Percentiles rank a stretch among this genome's conserved stretches.
Evolutionary conservation across 2,113 vertebrate genomes (phyloP).

Genomic region (Phyllostomus discolor): DNA sequence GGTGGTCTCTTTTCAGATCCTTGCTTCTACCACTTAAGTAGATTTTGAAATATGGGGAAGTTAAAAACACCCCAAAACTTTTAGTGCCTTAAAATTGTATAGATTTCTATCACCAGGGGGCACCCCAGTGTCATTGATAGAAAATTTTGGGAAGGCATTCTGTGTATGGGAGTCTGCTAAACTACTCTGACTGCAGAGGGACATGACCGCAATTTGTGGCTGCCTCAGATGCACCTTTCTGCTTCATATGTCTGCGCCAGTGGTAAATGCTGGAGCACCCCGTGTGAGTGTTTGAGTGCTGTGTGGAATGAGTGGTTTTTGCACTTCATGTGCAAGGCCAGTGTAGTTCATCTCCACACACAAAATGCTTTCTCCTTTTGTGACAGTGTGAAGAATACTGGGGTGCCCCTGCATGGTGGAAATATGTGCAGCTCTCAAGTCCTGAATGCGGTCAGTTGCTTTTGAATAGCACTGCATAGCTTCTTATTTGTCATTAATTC

Average conservation of each 20-base stretch:
- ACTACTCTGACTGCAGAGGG: neutral
- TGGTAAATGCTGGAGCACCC: neutral
- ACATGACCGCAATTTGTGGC: neutral
- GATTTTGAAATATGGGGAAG: neutral
- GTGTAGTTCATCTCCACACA: accelerated
- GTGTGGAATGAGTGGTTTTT: neutral
- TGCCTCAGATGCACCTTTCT: neutral
- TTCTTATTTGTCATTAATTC: neutral
- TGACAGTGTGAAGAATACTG: neutral
- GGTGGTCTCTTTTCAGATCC: neutral
- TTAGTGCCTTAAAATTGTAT: neutral
- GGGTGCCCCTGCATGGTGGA: neutral
- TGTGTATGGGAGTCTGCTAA: neutral
- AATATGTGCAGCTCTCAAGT: neutral
- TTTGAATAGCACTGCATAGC: neutral
- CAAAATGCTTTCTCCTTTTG: neutral
- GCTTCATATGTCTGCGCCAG: accelerated
- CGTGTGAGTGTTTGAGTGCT: accelerated
- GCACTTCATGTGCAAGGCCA: neutral
- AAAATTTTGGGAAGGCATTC: neutral
- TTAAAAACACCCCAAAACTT: neutral
- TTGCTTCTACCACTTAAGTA: neutral
- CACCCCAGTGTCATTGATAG: neutral
- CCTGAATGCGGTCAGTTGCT: neutral
- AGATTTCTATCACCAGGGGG: neutral